Conservation (phyloP, 2,888 invertebrate species). For the Opisthograptis luteolata region DNA sequence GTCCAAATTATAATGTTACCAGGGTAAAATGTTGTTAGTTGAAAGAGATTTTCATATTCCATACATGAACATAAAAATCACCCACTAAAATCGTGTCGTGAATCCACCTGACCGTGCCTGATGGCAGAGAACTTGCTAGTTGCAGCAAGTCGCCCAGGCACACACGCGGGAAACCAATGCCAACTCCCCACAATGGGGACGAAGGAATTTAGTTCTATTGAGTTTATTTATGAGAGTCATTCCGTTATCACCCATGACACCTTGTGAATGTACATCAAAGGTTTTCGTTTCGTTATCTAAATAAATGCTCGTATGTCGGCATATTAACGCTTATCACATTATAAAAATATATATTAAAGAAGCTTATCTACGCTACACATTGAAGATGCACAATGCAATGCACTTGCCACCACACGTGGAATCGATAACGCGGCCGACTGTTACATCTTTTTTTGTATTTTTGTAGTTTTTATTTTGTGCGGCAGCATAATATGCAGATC, state of each 20-base stretch:
- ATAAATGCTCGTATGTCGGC: slow-evolving; percentile 82
- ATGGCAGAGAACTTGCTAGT: slow-evolving; percentile 76
- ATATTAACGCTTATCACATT: slow-evolving; percentile 84
- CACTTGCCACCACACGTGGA: slow-evolving; percentile 80
- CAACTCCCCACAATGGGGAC: slow-evolving; percentile 33
- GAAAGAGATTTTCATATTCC: slow-evolving; percentile 80
- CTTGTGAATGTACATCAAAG: slow-evolving; percentile 57
- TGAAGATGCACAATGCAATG: slow-evolving; percentile 78
- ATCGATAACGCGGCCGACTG: slow-evolving; percentile 65
- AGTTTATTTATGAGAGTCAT: slow-evolving; percentile 17
- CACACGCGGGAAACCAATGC: slow-evolving; percentile 55
- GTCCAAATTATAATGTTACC: slow-evolving; percentile 46
- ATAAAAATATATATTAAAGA: slow-evolving; percentile 84
- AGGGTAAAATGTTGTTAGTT: slow-evolving; percentile 69
- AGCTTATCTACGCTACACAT: slow-evolving; percentile 82
- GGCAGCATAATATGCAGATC: slow-evolving; percentile 76
- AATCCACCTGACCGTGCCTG: slow-evolving; percentile 68
- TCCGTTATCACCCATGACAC: slow-evolving; percentile 70
- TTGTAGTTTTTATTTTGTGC: slow-evolving; percentile 73
- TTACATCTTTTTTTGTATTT: slow-evolving; percentile 57
- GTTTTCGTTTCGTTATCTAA: slow-evolving; percentile 72
- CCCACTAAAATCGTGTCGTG: slow-evolving; percentile 73
- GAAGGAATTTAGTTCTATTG: slow-evolving; percentile 17
- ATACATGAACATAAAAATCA: slow-evolving; percentile 73
- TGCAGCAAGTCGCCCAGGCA: slow-evolving; percentile 81